Evolutionary conservation across 2,797 vertebrate genomes (phyloP).

Genomic region (Acrossocheilus wenchowensis): DNA sequence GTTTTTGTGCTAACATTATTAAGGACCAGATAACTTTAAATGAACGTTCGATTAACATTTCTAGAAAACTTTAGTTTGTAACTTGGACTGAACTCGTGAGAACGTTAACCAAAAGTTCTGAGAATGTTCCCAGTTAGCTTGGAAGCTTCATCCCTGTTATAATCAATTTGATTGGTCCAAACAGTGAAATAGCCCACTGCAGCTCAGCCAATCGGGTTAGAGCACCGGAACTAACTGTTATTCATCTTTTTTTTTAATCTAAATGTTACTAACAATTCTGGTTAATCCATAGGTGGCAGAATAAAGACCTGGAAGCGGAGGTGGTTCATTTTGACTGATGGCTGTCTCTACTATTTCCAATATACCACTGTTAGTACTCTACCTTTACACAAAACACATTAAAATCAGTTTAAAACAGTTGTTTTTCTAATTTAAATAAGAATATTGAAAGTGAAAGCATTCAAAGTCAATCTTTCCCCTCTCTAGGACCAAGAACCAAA

Average conservation of each 20-base stretch:
- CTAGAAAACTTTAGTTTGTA: background rate
- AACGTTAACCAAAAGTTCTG: background rate
- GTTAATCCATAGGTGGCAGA: constrained; percentile 82
- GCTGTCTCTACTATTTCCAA: constrained; percentile 95
- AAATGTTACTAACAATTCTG: constrained; percentile 11
- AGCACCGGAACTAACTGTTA: background rate
- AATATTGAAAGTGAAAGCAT: background rate
- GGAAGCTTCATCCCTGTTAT: background rate
- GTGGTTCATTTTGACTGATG: constrained; percentile 97
- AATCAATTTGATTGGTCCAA: background rate
- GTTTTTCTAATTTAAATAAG: background rate
- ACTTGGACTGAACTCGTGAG: background rate
- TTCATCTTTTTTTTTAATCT: background rate
- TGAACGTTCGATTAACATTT: background rate
- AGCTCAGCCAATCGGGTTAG: background rate
- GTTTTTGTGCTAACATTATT: background rate
- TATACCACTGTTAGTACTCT: constrained; percentile 87
- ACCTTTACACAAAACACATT: background rate
- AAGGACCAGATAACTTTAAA: background rate
- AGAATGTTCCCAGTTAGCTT: background rate
- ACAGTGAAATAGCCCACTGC: background rate
- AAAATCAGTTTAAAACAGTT: background rate
- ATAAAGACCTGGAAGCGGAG: constrained; percentile 97
- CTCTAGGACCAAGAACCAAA: constrained; percentile 91
- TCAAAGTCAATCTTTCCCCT: background rate